phyloP scores from a whole-genome alignment of 2,113 vertebrate genomes.

The Tachuris rubrigastra region DNA sequence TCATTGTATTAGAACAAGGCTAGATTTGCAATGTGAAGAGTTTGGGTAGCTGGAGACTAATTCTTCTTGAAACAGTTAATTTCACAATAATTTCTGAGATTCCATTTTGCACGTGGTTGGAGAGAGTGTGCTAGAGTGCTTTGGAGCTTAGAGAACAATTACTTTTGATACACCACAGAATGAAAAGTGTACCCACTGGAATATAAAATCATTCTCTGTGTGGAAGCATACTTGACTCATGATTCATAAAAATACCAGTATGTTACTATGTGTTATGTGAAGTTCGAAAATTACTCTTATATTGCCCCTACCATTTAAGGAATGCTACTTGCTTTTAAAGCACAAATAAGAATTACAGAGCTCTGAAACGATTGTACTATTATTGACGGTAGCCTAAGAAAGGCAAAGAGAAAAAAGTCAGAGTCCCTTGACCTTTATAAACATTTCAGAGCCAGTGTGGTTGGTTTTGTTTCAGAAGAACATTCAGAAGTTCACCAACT shows the following conservation, averaged over 20 bases:
- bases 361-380: not conserved
- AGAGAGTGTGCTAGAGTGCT: constrained; percentile 60
- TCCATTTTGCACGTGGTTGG: constrained; percentile 45
- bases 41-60: not conserved
- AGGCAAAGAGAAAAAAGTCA: not conserved
- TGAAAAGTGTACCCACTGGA: constrained; percentile 53
- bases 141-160: constrained; percentile 69
- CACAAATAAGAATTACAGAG: not conserved
- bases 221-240: constrained; percentile 7
- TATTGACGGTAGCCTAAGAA: not conserved
- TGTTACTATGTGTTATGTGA: not conserved
- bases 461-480: not conserved
- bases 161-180: constrained; percentile 48
- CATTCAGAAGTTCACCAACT: too few relatives aligned
- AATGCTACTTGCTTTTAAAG: not conserved
- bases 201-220: constrained; percentile 49
- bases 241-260: constrained; percentile 15
- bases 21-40: constrained; percentile 1
- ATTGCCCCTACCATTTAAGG: not conserved
- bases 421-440: constrained; percentile 17
- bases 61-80: constrained; percentile 45
- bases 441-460: not conserved
- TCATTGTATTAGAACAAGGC: not conserved
- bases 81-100: constrained; percentile 32
- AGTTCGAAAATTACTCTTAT: not conserved